A percentile compares a stretch with the other conserved stretches of the same genome.
Conservation (phyloP, 2,113 vertebrate genomes). For the Lophura nycthemera region DNA sequence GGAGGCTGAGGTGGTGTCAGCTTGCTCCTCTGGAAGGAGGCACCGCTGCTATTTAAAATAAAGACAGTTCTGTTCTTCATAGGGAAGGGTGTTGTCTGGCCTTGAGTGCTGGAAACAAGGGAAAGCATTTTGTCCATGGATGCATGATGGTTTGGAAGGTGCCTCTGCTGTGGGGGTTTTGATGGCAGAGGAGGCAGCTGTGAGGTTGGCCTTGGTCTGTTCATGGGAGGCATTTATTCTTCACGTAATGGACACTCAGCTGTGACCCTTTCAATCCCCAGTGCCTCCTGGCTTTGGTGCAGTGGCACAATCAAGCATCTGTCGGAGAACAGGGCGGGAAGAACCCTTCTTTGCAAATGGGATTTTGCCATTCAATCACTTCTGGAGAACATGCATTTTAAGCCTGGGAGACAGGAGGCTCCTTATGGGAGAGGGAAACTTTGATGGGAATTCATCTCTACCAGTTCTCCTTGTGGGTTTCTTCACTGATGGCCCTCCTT, state of each 20-base stretch:
- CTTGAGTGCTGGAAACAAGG: background rate
- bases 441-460: background rate
- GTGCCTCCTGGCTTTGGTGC: background rate
- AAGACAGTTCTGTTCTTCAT: background rate
- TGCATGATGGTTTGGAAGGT: background rate
- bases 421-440: background rate
- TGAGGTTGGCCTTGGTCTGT: fast-evolving
- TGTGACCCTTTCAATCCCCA: background rate
- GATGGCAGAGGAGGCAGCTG: background rate
- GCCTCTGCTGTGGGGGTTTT: background rate
- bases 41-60: background rate
- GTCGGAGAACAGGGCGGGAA: background rate
- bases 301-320: background rate
- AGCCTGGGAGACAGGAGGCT: background rate
- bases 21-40: background rate
- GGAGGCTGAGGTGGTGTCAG: background rate
- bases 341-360: background rate
- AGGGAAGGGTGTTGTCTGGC: background rate
- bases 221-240: background rate
- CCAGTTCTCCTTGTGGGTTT: fast-evolving
- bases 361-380: background rate
- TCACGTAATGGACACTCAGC: fast-evolving
- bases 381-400: background rate
- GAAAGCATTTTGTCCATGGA: background rate
- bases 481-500: background rate